These are phyloP conservation scores for Coelopa pilipes DNA, from an alignment of 2,888 invertebrate genomes.

Conservation along the genomic window DNA sequence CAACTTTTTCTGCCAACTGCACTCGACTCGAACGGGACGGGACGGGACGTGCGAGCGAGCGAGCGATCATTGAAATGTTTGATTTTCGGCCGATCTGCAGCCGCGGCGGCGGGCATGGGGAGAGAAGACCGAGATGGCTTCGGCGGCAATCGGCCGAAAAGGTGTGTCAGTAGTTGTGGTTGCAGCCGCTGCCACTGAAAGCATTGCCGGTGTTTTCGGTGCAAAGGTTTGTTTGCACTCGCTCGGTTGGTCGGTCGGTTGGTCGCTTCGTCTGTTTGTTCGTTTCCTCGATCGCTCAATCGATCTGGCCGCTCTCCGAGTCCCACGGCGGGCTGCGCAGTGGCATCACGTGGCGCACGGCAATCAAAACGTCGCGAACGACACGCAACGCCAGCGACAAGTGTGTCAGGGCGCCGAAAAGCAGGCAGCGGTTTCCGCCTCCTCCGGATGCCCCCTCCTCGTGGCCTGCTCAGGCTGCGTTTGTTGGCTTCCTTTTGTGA, in stretches of 20 bases:
- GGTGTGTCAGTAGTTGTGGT: conserved; percentile 63
- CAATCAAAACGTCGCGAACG: conserved; percentile 18
- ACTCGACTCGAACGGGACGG: too few species aligned
- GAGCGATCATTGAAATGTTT: conserved; percentile 32
- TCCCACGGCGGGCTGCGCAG: conserved; percentile 10
- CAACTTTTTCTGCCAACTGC: conserved; percentile 22
- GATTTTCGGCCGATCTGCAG: conserved; percentile 15
- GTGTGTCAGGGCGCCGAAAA: conserved; percentile 14
- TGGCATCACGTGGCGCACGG: conserved; percentile 54
- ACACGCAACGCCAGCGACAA: not conserved
- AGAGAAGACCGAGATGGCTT: conserved; percentile 23
- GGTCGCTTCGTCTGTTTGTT: conserved; percentile 11
- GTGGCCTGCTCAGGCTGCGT: not conserved
- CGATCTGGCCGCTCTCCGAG: too few species aligned
- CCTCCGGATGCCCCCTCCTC: not conserved
- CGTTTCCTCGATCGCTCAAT: not conserved
- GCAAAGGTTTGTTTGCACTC: conserved; percentile 31
- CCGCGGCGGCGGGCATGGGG: conserved; percentile 35
- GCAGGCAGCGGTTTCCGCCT: not conserved
- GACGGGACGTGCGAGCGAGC: not conserved
- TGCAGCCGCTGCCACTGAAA: conserved; percentile 45
- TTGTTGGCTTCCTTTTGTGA: not conserved
- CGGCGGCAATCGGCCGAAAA: conserved; percentile 38
- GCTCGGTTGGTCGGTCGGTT: conserved; percentile 1
- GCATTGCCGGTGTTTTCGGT: conserved; percentile 21